Percentiles rank a stretch among this genome's conserved stretches.
phyloP scores from a whole-genome alignment of 2,888 invertebrate genomes.

The Loripinus fragilis region DNA sequence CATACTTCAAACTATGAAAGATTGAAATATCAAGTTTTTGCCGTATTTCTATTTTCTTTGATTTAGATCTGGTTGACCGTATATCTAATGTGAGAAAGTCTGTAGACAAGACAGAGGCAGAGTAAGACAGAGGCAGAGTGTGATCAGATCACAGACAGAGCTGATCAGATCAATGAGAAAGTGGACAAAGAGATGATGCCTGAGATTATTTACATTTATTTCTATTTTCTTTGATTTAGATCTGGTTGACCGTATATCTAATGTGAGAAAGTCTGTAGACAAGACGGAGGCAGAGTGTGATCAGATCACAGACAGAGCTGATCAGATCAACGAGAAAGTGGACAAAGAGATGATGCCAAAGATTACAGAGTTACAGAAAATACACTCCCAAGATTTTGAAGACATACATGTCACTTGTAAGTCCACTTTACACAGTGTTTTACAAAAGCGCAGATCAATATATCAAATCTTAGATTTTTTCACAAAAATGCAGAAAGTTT shows the following conservation, averaged over 20 bases:
- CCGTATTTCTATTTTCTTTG: no score
- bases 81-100: slow-evolving; percentile 53
- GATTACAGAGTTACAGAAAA: slow-evolving; percentile 60
- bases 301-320: slow-evolving; percentile 56
- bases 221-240: slow-evolving; percentile 24
- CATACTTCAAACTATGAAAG: no score
- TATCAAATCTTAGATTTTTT: no score
- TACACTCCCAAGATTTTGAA: slow-evolving; percentile 47
- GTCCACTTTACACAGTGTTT: no score
- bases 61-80: slow-evolving; percentile 42
- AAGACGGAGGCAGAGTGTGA: slow-evolving; percentile 65
- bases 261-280: slow-evolving; percentile 58
- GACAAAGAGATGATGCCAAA: slow-evolving; percentile 65
- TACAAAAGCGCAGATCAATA: no score
- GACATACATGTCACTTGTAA: slow-evolving; percentile 57
- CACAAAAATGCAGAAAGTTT: no score
- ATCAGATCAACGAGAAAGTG: slow-evolving; percentile 63
- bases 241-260: slow-evolving; percentile 42
- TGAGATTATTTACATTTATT: no score
- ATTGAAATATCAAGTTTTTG: no score
- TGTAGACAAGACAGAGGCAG: slow-evolving; percentile 65
- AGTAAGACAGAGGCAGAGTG: no score
- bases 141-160: slow-evolving; percentile 53
- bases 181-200: slow-evolving; percentile 67
- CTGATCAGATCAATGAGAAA: slow-evolving; percentile 62